Evolutionary conservation across 1,140 invertebrate species (phyloP), one percentile per base, ranked within the genome.

Genomic region (Ceratosolen solmsi): DNA sequence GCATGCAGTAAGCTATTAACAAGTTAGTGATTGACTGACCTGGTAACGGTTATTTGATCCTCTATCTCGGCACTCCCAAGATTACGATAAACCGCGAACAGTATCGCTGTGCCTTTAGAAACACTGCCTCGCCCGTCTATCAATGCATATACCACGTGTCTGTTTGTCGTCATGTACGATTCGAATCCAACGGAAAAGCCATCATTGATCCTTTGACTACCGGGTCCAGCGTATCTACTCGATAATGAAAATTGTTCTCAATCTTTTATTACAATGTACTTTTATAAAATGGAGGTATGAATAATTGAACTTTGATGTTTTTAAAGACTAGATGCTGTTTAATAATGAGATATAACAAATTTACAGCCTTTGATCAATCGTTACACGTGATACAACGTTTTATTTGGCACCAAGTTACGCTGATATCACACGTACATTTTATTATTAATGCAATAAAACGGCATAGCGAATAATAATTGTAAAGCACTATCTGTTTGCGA

Each of bases 61-160:
- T 94, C 90, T 13, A 95, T 92, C 88, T 95, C 95, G 22, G 92
- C 91, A 8, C 92, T 93, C 7, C 95, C 95, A 0, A 96, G 85
- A 8, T 88, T 89, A 82, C 92, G 89, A 86, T 95, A 94, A 73
- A 94, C 86, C 75, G 92, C 86, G 85, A 86, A 89, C 8, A 94
- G 87, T 82, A 93, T 93, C 46, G 92, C 91, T 79, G 94, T 93
- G 22, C 94, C 94, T 84, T 93, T 92, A 65, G 91, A 93, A 17
- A 92, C 92, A 54, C 93, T 93, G 20, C 95, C 95, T 78, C 94
- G 89, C 2, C 93, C 95, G 89, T 95, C 95, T 85, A 95, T 94
- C 56, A 88, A 89, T 0, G 92, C 93, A 84, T 93, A 93, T 54
- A 96, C 93, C 46, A 94, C 91, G 56, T 92, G 92, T 58, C 91